phyloP scores from a whole-genome alignment of 2,113 vertebrate species.

The Collichthys lucidus region DNA sequence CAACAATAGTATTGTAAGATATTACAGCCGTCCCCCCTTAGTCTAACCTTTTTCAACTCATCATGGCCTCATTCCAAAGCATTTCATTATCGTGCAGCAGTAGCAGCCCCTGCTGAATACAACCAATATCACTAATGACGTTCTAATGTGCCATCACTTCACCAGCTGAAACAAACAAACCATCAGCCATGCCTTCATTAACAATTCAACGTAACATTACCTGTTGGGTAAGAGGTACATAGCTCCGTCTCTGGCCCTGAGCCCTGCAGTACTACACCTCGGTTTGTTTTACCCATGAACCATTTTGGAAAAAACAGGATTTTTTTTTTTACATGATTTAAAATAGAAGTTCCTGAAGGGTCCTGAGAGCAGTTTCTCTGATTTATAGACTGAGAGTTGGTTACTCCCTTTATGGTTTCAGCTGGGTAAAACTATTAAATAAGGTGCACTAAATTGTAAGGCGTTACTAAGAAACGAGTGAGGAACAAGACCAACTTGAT shows the following conservation, averaged over 20 bases:
- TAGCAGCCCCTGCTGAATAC: conserved; percentile 39
- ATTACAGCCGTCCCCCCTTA: conserved; percentile 26
- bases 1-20: conserved; percentile 44
- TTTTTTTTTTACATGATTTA: conserved; percentile 27
- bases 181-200: conserved; percentile 44
- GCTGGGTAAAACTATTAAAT: not conserved
- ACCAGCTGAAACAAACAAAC: conserved; percentile 63
- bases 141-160: conserved; percentile 68
- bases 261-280: not conserved
- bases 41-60: conserved; percentile 60
- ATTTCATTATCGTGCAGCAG: conserved; percentile 61
- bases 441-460: not conserved
- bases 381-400: conserved; percentile 21
- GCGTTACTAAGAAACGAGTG: not conserved
- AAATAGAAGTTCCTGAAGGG: not conserved
- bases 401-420: conserved; percentile 21
- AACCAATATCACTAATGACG: conserved; percentile 63
- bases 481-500: too few relatives aligned
- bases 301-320: not conserved
- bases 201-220: conserved; percentile 27
- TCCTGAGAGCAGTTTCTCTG: not conserved
- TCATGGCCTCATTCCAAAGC: conserved; percentile 64
- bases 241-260: not conserved
- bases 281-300: conserved; percentile 27
- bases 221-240: conserved; percentile 24